Evolutionary conservation across 2,113 vertebrate genomes (phyloP), one percentile per base, ranked within the genome.

Genomic region (Mus spicilegus): DNA sequence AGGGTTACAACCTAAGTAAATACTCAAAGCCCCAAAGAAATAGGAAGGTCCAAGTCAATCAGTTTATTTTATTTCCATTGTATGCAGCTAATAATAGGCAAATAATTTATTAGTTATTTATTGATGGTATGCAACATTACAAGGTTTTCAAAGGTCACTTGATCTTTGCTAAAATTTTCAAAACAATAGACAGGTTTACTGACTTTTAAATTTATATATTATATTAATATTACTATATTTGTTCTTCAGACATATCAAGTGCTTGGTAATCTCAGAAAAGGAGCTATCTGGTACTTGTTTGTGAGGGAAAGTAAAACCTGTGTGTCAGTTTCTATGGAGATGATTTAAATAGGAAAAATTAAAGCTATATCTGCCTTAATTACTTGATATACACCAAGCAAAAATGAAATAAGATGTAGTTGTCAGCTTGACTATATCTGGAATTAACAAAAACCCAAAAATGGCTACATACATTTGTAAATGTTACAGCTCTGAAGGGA

Each of bases 231-330:
- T 94, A n/a, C 8, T 56, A 67, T 94, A 89, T 95, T 72, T 90
- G 77, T 91, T 88, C 39, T 85, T 91, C n/a, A 61, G 22, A 61
- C 80, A 61, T 89, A 33, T 14, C 30, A 85, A 46, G 16, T 49
- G 28, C 49, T 89, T 77, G 26, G 42, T 87, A 82, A 90, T 84
- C 81, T 97, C 67, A 95, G 54, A 73, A 84, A 82, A 77, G 76
- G 3, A 33, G 82, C 22, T 89, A 2, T 61, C 61, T 89, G 39
- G 13, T 84, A 49, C 19, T 82, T 97, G 24, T 77, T 91, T 93
- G 9, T 63, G 19, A 72, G 5, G 58, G 3, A 70, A 92, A 76
- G 22, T 84, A 2, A 22, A 54, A 46, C 81, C 3, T 72, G 0
- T 3, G 20, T 87, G 26, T 84, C 49, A 75, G 85, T 92, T 95